Base-by-base conservation (phyloP, 2,113 vertebrate species). In the Cinclus mexicanus region DNA sequence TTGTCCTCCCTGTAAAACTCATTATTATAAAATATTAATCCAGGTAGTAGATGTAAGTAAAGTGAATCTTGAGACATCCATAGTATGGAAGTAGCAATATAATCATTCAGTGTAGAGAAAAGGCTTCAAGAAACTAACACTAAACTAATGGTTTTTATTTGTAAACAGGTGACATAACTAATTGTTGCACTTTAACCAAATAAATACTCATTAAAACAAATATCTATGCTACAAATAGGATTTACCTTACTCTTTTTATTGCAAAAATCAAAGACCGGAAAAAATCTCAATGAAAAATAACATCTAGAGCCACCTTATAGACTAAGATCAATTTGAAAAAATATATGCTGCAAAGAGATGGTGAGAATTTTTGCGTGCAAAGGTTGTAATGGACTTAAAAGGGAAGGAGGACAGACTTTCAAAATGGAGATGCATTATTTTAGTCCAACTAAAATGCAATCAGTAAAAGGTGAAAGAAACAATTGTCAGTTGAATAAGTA, bases 191-290 rank as follows among this genome's bases (percentile, higher is more conserved):
- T 94, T 93, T 94, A 88, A 39, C 19, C 21, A 81, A 88, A 63
- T 90, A 96, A 97, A 95, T 94, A 93, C 60, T 93, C 68, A 94
- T 95, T 97, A 96, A 94, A 93, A 74, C 77, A 80, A 93, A 56
- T 84, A 84, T 50, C 53, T 93, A 33, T 97, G 69, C 55, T 94
- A 35, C 56, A 94, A 96, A 93, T 88, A 95, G n/a, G 71, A 93
- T 93, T 96, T 93, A 84, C 53, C 56, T 69, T 96, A 93, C 41
- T 95, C 75, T 89, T 74, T 41, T 31, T 91, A 28, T 65, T 92
- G 71, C 28, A 95, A 82, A 89, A 35, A 24, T 37, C 26, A 15
- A 93, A 94, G 67, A 75, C n/a, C 37, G 31, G 72, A 96, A 90
- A 90, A 96, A 93, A 83, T 91, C 31, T 80, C 28, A 75, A 56